These are phyloP conservation scores for Sus scrofa DNA, from an alignment of 2,113 vertebrate genomes.

Conservation along the genomic window T2T-Sscrofa CM000815.6:28946501-28947000, in stretches of 20 bases:
- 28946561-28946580: neutral
- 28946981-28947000: neutral
- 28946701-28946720: neutral
- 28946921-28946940: neutral
- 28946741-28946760: neutral
- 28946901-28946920: neutral
- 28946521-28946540: neutral
- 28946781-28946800: neutral
- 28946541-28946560: neutral
- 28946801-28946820: neutral
- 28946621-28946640: neutral
- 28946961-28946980: neutral
- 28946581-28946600: neutral
- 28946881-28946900: neutral
- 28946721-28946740: neutral
- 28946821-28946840: neutral
- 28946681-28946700: neutral
- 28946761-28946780: neutral
- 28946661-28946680: neutral
- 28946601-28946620: neutral
- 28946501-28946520: neutral
- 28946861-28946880: neutral
- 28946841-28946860: neutral
- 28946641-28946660: neutral
- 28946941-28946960: neutral